Evolutionary conservation across 1,140 invertebrate genomes (phyloP), one percentile per base, ranked within the genome.

Genomic region (Harlomillsia oculata): DNA sequence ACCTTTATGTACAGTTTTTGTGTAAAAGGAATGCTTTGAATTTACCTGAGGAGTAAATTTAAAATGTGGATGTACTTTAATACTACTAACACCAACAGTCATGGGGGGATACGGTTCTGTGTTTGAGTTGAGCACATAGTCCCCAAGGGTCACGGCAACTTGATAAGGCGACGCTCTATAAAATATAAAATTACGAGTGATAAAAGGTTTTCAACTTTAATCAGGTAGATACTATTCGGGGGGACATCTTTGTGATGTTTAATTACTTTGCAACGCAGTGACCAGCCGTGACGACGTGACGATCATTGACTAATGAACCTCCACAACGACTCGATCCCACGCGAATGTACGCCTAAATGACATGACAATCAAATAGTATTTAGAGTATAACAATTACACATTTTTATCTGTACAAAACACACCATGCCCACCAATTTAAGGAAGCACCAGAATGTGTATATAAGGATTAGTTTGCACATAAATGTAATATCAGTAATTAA

Each of bases 221-320:
- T n/a, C n/a, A n/a, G n/a, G n/a, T n/a, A n/a, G n/a, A n/a, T n/a
- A n/a, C n/a, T n/a, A n/a, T n/a, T n/a, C n/a, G n/a, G n/a, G n/a
- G n/a, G n/a, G n/a, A 25, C 28, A 14, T 40, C 3, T 14, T 32
- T 46, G 13, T 18, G 26, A 23, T 53, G 11, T 21, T 32, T n/a
- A 59, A 72, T 76, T 72, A 82, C 80, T 80, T 80, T 25, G 89
- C 89, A 34, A 97, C 93, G 72, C 93, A 97, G 72, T 97, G 94
- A 3, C 93, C 93, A 13, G 94, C 93, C 26, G 90, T 96, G 25
- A 97, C 88, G 1, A 97, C 89, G 74, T 96, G 91, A 56, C 86
- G 81, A 43, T 87, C 78, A 65, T 88, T 93, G 60, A 97, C 85
- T 56, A 97, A 77, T 1, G 91, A 93, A 28, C 91, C 93, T 6